Evolutionary conservation across 2,113 vertebrate species (phyloP), one percentile per base, ranked within the genome.

Genomic region (Otocyon megalotis): DNA sequence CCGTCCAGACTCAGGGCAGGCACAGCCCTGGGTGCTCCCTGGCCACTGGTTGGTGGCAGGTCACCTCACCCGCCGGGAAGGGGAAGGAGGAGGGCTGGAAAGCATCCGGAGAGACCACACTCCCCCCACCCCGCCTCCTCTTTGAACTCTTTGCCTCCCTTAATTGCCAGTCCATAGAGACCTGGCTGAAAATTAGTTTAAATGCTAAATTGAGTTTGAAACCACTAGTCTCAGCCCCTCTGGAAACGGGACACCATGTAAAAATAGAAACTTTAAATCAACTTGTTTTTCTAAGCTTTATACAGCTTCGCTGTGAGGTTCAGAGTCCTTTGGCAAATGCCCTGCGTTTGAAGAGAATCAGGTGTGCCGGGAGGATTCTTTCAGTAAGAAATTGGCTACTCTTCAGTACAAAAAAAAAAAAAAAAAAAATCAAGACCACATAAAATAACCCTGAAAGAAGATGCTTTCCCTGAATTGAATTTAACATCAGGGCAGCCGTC

Each of bases 121-220:
- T 91, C 90, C 92, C 90, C 96, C 94, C 74, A 8, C 53, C 96
- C 87, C 97, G 97, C 89, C 89, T 86, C 89, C 89, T 86, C 98
- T 98, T 98, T 98, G 98, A 99, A 98, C 97, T 98, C 89, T 84
- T 97, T 96, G 98, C 97, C 97, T 98, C 97, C 97, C 95, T 97
- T 99, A 99, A 98, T 99, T 98, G 97, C 98, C 96, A 94, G 97
- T 98, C 99, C 97, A 53, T 67, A 95, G 98, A 98, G 98, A 98
- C 97, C 79, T 97, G 98, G 98, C 98, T 98, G 98, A 99, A 99
- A 99, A 98, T 99, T 98, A 98, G 98, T 98, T 98, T 98, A 98
- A 99, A 98, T 98, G 97, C 98, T 99, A 98, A 99, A 98, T 95
- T 99, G 98, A 98, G 98, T 99, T 99, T 98, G 97, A 99, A 98